These are phyloP conservation scores for Colletes latitarsis DNA, from an alignment of 1,140 invertebrate genomes.

Conservation along the genomic window DNA sequence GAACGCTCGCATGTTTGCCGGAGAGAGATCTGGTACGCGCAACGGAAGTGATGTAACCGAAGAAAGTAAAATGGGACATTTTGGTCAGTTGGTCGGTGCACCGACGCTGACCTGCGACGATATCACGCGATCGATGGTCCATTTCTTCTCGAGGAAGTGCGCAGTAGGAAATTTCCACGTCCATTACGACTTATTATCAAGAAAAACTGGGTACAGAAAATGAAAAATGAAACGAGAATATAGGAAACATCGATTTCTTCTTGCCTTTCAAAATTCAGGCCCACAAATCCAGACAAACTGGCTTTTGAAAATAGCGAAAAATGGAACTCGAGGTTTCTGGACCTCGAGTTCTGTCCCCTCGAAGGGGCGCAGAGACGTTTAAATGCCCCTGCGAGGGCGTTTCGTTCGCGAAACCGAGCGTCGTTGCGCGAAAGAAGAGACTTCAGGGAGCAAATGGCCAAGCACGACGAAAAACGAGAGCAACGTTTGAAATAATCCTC, in stretches of 20 bases:
- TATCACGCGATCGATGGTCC: background rate
- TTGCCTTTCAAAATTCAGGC: too few species aligned
- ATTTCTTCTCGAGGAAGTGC: background rate
- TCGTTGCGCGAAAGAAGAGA: background rate
- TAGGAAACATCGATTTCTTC: too few species aligned
- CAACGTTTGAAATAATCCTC: conserved; percentile 18
- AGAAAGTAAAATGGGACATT: conserved; percentile 20
- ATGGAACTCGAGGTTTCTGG: too few species aligned
- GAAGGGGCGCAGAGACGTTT: too few species aligned
- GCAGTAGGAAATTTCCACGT: background rate
- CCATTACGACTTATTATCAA: too few species aligned
- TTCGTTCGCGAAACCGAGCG: too few species aligned
- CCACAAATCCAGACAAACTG: too few species aligned
- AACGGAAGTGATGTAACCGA: conserved; percentile 10
- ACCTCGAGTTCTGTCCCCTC: too few species aligned
- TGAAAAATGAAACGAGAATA: too few species aligned
- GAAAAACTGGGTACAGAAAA: too few species aligned
- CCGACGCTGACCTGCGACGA: background rate
- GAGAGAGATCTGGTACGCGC: background rate
- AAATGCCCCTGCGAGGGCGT: too few species aligned
- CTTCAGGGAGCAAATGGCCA: background rate
- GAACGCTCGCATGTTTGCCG: background rate
- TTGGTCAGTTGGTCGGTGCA: conserved; percentile 3
- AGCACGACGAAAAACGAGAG: background rate
- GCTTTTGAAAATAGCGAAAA: too few species aligned